Evolutionary conservation across 2,113 vertebrate species (phyloP).

Genomic region (Cryptotis parvus): DNA sequence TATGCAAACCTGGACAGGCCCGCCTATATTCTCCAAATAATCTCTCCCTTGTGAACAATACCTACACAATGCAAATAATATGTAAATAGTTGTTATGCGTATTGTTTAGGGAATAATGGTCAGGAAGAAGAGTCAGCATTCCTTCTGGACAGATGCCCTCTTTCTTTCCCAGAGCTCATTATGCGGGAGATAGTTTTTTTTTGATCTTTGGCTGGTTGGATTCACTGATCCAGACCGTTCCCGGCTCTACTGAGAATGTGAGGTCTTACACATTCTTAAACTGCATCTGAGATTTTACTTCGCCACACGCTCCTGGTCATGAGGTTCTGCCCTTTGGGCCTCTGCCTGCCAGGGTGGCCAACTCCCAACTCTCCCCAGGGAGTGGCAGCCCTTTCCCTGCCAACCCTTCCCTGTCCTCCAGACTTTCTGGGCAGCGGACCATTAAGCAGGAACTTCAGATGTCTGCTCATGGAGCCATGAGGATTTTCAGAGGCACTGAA

Average conservation of each 20-base stretch:
- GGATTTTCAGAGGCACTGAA: slow-evolving; percentile 64
- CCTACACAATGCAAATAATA: neutral
- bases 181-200: neutral
- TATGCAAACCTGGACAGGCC: neutral
- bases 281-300: neutral
- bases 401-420: neutral
- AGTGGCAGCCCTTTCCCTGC: neutral
- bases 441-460: slow-evolving; percentile 51
- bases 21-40: neutral
- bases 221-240: neutral
- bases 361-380: neutral
- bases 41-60: neutral
- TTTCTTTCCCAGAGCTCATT: neutral
- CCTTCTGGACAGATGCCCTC: neutral
- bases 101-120: neutral
- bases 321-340: neutral
- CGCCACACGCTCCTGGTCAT: neutral
- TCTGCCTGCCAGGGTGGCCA: neutral
- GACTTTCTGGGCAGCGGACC: neutral
- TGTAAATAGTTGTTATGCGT: neutral
- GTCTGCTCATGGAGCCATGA: neutral
- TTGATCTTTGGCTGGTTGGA: neutral
- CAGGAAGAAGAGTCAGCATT: neutral
- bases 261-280: neutral
- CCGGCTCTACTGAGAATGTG: neutral